phyloP scores from a whole-genome alignment of 2,113 vertebrate species.

The Orcinus orca region DNA sequence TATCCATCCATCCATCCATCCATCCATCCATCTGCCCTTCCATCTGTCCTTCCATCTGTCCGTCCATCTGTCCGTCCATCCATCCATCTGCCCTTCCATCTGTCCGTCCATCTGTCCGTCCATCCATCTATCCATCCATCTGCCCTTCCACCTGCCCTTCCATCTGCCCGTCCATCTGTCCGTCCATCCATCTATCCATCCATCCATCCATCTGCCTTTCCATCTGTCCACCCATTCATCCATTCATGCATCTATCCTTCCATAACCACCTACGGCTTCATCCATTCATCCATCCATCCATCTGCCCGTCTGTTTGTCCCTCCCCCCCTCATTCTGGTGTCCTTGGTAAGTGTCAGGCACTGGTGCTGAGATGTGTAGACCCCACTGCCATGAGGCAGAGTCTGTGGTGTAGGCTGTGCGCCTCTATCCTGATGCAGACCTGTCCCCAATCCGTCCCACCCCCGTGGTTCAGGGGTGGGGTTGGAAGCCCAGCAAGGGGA shows the following conservation, averaged over 20 bases:
- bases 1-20: accelerated
- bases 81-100: accelerated
- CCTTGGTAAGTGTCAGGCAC: neutral
- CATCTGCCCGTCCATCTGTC: accelerated
- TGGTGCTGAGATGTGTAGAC: accelerated
- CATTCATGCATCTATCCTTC: too few relatives aligned
- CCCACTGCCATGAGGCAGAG: too few relatives aligned
- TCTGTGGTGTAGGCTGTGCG: accelerated
- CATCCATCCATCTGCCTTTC: accelerated
- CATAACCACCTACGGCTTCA: too few relatives aligned
- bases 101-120: accelerated
- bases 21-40: accelerated
- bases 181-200: accelerated
- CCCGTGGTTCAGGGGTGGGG: neutral
- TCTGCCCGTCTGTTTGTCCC: accelerated
- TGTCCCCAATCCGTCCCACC: neutral
- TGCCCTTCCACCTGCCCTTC: accelerated
- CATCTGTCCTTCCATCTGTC: accelerated
- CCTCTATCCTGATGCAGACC: neutral
- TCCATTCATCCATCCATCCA: accelerated
- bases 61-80: accelerated
- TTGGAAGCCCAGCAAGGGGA: neutral
- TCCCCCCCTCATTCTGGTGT: accelerated
- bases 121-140: accelerated
- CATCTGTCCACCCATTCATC: accelerated